phyloP scores from a whole-genome alignment of 2,888 invertebrate species.

The Polyommatus iphigenia region DNA sequence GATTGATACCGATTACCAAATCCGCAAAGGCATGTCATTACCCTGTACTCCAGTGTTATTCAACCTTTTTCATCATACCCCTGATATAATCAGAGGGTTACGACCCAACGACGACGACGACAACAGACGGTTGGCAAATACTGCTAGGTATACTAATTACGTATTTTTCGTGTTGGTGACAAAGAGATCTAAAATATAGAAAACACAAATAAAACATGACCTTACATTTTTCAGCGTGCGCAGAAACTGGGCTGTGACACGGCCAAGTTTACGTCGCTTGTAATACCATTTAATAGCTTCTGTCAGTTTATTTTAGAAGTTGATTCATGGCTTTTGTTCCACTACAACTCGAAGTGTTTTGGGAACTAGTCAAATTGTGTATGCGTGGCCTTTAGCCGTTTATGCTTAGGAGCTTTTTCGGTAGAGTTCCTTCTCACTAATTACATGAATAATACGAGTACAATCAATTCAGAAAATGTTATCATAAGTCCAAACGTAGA shows the following conservation, averaged over 20 bases:
- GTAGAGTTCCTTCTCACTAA: too few species aligned
- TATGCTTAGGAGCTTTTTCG: too few species aligned
- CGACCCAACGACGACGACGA: too few species aligned
- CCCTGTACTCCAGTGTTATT: too few species aligned
- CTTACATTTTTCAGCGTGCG: constrained; percentile 8
- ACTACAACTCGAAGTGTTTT: neutral
- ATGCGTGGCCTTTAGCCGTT: neutral
- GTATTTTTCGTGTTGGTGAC: neutral
- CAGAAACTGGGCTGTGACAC: neutral
- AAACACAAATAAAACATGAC: constrained; percentile 10
- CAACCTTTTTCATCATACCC: too few species aligned
- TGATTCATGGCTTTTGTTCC: constrained; percentile 22
- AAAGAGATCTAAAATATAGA: constrained; percentile 7
- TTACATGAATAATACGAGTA: too few species aligned
- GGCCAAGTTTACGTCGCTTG: constrained; percentile 27
- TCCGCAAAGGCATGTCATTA: too few species aligned
- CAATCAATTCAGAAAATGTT: too few species aligned
- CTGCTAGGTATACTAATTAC: neutral
- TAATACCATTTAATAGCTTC: constrained; percentile 24
- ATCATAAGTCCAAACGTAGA: too few species aligned
- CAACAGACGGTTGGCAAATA: too few species aligned
- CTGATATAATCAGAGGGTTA: too few species aligned
- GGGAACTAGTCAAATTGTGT: neutral
- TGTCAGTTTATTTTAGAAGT: constrained; percentile 26
- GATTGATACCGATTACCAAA: too few species aligned